Base-by-base conservation (phyloP, 2,888 invertebrate species). In the Lithosia quadra region DNA sequence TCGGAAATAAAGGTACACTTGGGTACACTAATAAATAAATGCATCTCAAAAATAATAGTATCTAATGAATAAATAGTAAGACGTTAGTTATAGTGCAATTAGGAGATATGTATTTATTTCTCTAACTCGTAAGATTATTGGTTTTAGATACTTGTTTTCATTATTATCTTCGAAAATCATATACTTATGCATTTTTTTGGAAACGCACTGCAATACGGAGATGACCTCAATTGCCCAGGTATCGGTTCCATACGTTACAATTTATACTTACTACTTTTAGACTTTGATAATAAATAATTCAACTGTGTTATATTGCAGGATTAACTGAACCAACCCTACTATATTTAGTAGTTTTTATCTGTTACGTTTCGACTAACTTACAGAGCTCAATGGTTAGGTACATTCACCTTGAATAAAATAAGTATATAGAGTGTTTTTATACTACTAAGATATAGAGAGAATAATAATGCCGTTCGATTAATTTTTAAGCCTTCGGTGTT, bases 401-500 rank as follows among this genome's bases (percentile, higher is more conserved):
- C n/a, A n/a, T n/a, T n/a, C n/a, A 43, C 43, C 18, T 43, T 43
- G 5, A 43, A 43, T 18, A 18, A 43, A 43, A 18, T 43, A 43
- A 43, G 43, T 43, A 43, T 18, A 18, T 43, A 43, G 18, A 3
- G 1, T 18, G 21, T 21, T 34, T 21, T 21, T 55, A n/a, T 22
- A 22, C 21, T 18, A 22, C 22, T 22, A 0, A 22, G 11, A 22
- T 10, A 10, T 24, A 7, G 7, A 43, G 2, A 15, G 11, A n/a
- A n/a, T n/a, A n/a, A n/a, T n/a, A n/a, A n/a, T n/a, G n/a, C n/a
- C n/a, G n/a, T n/a, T n/a, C n/a, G n/a, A n/a, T n/a, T n/a, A n/a
- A 33, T 33, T 43, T 43, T n/a, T 21, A 43, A 65, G 39, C 21
- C 21, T 39, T 36, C 34, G 10, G 13, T 5, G 58, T 67, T 77